Evolutionary conservation across 2,888 invertebrate species (phyloP).

Genomic region (Empis livida): DNA sequence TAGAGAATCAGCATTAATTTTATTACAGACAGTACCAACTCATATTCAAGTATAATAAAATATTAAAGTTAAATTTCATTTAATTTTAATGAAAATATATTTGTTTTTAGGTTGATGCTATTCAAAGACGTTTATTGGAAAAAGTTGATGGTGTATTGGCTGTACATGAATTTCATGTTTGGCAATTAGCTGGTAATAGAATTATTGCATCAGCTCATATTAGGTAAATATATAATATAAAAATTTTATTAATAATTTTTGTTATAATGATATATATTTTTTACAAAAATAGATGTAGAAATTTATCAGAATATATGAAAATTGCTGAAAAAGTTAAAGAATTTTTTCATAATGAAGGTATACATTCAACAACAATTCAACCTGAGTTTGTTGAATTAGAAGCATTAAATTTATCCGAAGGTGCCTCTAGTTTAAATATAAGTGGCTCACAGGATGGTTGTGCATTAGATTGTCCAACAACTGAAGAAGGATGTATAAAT

Average conservation of each 20-base stretch:
- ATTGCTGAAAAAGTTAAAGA: slow-evolving; percentile 93
- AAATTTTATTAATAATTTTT: background rate
- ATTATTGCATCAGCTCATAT: slow-evolving; percentile 97
- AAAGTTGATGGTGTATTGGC: slow-evolving; percentile 90
- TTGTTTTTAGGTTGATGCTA: slow-evolving; percentile 61
- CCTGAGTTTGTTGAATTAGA: slow-evolving; percentile 89
- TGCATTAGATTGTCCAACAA: slow-evolving; percentile 77
- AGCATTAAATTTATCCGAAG: slow-evolving; percentile 34
- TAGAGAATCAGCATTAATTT: slow-evolving; percentile 85
- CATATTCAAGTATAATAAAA: slow-evolving; percentile 61
- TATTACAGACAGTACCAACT: slow-evolving; percentile 96
- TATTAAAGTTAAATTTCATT: background rate
- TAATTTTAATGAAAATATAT: background rate
- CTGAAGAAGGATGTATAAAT: slow-evolving; percentile 67
- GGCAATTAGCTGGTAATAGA: slow-evolving; percentile 93
- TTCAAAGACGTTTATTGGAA: slow-evolving; percentile 72
- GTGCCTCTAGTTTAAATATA: slow-evolving; percentile 38
- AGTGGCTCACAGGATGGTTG: slow-evolving; percentile 49
- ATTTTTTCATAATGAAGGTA: slow-evolving; percentile 96
- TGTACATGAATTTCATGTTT: slow-evolving; percentile 96
- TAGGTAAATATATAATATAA: slow-evolving; percentile 39
- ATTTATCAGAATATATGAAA: slow-evolving; percentile 91
- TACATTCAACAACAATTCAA: slow-evolving; percentile 97
- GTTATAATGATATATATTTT: background rate
- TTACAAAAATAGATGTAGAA: slow-evolving; percentile 57